phyloP scores from a whole-genome alignment of 2,888 invertebrate genomes.

The Drosophila cracens region DNA sequence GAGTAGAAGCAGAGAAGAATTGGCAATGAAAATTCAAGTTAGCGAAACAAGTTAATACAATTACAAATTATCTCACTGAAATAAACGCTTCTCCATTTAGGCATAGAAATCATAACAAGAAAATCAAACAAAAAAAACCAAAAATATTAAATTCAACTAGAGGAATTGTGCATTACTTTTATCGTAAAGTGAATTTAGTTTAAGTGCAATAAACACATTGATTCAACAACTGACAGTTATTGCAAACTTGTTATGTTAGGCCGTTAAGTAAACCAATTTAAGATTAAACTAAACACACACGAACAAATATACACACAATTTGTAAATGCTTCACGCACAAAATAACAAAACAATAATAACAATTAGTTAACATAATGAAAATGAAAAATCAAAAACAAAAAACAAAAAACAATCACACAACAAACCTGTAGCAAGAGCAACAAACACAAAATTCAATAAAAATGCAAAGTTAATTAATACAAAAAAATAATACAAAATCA shows the following conservation, averaged over 20 bases:
- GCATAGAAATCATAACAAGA: constrained; percentile 43
- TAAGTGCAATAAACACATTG: constrained; percentile 64
- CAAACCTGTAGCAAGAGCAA: constrained; percentile 31
- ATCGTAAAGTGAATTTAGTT: constrained; percentile 49
- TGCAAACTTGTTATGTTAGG: constrained; percentile 71
- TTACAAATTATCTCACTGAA: constrained; percentile 46
- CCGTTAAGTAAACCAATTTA: constrained; percentile 61
- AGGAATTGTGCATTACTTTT: constrained; percentile 75
- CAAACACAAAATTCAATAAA: constrained; percentile 61
- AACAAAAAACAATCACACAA: constrained; percentile 14
- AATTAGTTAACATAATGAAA: constrained; percentile 10
- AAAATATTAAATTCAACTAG: constrained; percentile 53
- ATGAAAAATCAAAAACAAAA: constrained; percentile 25
- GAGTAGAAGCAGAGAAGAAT: constrained; percentile 23
- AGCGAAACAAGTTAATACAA: constrained; percentile 36
- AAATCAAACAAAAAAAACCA: constrained; percentile 17
- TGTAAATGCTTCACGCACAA: constrained; percentile 68
- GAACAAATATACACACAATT: constrained; percentile 39
- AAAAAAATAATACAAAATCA: constrained; percentile 18
- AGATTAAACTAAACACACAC: constrained; percentile 34
- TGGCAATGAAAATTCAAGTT: constrained; percentile 33
- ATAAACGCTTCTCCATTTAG: constrained; percentile 57
- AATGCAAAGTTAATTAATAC: constrained; percentile 72
- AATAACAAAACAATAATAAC: constrained; percentile 8
- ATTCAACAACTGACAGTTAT: constrained; percentile 51